Percentiles rank a stretch among this genome's conserved stretches.
Evolutionary conservation across 1,140 invertebrate genomes (phyloP).

Genomic region (Solen grandis): DNA sequence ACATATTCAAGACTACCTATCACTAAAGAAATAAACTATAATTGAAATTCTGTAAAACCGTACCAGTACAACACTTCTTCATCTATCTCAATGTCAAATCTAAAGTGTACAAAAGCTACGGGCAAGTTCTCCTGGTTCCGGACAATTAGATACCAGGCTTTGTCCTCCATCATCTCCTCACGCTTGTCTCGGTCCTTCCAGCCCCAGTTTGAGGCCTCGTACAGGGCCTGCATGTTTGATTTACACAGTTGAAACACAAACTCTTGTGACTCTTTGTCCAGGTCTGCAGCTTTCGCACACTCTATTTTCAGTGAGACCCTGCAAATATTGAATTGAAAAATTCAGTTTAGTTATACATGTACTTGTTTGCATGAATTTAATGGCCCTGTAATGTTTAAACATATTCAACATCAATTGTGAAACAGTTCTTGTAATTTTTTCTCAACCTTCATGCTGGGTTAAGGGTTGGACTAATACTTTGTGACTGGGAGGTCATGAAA

Average conservation of each 20-base stretch:
- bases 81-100: constrained; percentile 90
- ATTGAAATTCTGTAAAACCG: too few relatives aligned
- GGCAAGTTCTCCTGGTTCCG: constrained; percentile 81
- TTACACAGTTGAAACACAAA: constrained; percentile 86
- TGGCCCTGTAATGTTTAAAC: too few relatives aligned
- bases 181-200: constrained; percentile 86
- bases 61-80: constrained; percentile 91
- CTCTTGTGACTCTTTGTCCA: constrained; percentile 80
- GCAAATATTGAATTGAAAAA: constrained; percentile 59
- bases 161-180: constrained; percentile 85
- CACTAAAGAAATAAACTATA: too few relatives aligned
- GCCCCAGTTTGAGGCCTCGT: constrained; percentile 87
- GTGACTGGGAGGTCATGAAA: background rate
- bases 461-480: too few relatives aligned
- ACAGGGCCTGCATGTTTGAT: constrained; percentile 85
- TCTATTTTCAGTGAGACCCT: constrained; percentile 78
- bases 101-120: constrained; percentile 89
- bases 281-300: constrained; percentile 80
- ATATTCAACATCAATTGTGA: too few relatives aligned
- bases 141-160: constrained; percentile 86
- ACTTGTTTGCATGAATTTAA: background rate
- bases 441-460: too few relatives aligned
- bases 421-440: too few relatives aligned
- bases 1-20: too few relatives aligned
- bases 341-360: too few relatives aligned